Evolutionary conservation across 2,888 invertebrate species (phyloP).

Genomic region (Palloptera scutellata): DNA sequence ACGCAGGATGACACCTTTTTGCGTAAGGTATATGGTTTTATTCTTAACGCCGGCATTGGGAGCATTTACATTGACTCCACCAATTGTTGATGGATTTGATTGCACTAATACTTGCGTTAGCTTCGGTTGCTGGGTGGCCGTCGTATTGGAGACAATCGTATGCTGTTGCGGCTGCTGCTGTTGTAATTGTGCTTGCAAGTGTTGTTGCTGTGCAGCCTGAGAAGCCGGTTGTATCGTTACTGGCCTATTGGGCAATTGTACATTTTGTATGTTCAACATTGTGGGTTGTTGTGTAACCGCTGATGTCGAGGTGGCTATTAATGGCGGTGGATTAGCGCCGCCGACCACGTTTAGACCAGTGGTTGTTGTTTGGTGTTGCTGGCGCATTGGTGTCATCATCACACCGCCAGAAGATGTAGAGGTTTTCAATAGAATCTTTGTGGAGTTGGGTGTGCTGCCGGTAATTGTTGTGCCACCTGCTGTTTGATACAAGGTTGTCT

Average conservation of each 20-base stretch:
- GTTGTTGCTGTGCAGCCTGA: conserved; percentile 62
- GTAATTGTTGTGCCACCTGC: conserved; percentile 43
- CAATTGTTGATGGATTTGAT: conserved; percentile 44
- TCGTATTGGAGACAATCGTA: conserved; percentile 62
- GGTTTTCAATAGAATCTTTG: conserved; percentile 63
- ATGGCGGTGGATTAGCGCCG: conserved; percentile 60
- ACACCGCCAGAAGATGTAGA: conserved; percentile 60
- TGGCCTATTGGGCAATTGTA: conserved; percentile 61
- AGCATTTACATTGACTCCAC: conserved; percentile 32
- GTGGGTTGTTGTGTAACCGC: conserved; percentile 51
- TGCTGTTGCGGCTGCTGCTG: conserved; percentile 59
- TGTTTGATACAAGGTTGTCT: conserved; percentile 59
- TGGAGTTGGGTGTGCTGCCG: conserved; percentile 53
- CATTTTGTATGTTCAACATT: conserved; percentile 63
- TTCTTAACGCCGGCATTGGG: conserved; percentile 56
- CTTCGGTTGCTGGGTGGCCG: conserved; percentile 62
- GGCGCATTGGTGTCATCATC: conserved; percentile 57
- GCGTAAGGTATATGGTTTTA: conserved; percentile 63
- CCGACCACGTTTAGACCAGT: conserved; percentile 40
- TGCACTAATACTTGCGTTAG: conserved; percentile 63
- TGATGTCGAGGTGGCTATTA: conserved; percentile 57
- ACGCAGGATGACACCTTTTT: conserved; percentile 62
- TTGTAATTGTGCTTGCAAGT: conserved; percentile 61
- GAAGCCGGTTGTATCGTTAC: conserved; percentile 64
- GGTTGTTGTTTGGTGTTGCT: conserved; percentile 43